Conservation (phyloP, 1,140 invertebrate species). For the Penaeus japonicus region DNA sequence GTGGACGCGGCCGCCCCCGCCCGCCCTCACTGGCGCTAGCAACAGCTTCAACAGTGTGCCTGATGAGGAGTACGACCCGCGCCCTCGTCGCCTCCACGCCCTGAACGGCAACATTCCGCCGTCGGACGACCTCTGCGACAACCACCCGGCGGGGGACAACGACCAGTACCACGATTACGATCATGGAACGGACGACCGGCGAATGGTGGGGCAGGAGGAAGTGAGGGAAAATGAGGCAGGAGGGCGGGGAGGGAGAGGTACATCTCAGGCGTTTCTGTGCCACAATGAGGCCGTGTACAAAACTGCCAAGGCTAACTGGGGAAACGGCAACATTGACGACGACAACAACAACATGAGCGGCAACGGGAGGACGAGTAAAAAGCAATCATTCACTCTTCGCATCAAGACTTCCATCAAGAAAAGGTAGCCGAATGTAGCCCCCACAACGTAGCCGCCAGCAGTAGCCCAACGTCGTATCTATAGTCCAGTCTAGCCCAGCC, state of each 20-base stretch:
- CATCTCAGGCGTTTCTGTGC: neutral
- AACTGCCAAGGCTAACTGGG: neutral
- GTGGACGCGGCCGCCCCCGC: too few relatives aligned
- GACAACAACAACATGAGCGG: too few relatives aligned
- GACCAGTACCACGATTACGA: neutral
- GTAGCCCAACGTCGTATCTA: too few relatives aligned
- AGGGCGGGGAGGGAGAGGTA: neutral
- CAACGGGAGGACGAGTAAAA: neutral
- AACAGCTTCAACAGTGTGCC: too few relatives aligned
- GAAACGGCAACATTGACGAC: too few relatives aligned
- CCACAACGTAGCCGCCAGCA: neutral
- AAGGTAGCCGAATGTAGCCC: neutral
- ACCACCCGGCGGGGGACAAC: neutral
- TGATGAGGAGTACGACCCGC: too few relatives aligned
- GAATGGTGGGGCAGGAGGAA: neutral
- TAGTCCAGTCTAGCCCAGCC: too few relatives aligned
- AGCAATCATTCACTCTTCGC: slow-evolving; percentile 15
- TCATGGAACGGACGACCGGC: neutral
- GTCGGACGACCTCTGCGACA: neutral
- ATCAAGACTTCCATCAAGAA: slow-evolving; percentile 34
- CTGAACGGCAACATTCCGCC: too few relatives aligned
- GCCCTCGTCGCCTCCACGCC: too few relatives aligned
- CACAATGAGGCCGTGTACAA: slow-evolving; percentile 23
- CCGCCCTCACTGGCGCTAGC: too few relatives aligned
- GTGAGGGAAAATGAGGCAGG: neutral